Evolutionary conservation across 1,140 invertebrate species (phyloP).

Genomic region (Rhagoletis zephyria): DNA sequence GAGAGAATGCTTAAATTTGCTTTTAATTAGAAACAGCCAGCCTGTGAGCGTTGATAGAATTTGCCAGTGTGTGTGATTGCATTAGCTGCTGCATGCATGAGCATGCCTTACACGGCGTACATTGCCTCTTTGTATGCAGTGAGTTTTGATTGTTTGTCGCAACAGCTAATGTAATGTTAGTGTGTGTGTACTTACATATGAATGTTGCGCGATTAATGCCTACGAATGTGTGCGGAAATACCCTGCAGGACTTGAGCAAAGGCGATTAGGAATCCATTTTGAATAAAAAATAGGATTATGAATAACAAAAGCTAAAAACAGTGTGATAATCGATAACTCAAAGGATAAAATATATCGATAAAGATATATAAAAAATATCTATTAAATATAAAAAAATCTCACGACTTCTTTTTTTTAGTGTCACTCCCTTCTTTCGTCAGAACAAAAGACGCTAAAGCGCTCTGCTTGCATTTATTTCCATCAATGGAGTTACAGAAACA

Average conservation of each 20-base stretch:
- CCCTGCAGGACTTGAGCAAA: background rate
- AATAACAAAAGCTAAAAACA: too few species aligned
- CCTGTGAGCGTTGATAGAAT: background rate
- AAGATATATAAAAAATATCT: too few species aligned
- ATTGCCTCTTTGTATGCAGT: background rate
- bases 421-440: too few species aligned
- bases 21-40: conserved; percentile 63
- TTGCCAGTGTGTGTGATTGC: background rate
- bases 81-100: background rate
- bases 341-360: too few species aligned
- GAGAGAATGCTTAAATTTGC: conserved; percentile 64
- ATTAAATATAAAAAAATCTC: too few species aligned
- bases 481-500: too few species aligned
- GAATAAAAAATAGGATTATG: too few species aligned
- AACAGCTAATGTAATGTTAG: background rate
- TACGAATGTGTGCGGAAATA: background rate
- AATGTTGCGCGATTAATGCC: background rate
- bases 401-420: too few species aligned
- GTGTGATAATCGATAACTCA: too few species aligned
- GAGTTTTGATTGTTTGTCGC: conserved; percentile 7
- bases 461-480: too few species aligned
- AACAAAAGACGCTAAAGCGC: too few species aligned
- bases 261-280: background rate
- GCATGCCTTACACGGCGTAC: background rate
- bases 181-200: background rate